Base-by-base conservation (phyloP, 2,113 vertebrate genomes). In the Nothoprocta perdicaria region DNA sequence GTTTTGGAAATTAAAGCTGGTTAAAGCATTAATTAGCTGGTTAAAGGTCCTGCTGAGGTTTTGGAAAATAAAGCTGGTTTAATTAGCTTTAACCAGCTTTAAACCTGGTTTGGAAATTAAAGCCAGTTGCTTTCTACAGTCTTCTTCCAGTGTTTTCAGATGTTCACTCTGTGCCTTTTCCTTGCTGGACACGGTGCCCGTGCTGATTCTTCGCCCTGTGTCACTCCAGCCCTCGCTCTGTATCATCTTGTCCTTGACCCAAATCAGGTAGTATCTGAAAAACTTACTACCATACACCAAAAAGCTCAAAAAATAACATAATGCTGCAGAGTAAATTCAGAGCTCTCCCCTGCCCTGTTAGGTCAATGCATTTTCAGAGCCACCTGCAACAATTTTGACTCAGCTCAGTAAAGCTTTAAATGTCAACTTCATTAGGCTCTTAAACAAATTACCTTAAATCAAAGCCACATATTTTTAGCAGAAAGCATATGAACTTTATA, bases 391-490 rank as follows among this genome's bases (percentile, higher is more conserved):
- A 78, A 90, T 94, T 95, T 90, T 65, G 67, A 94, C 97, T 95
- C 81, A 52, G 82, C 60, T 82, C 81, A 26, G 45, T n/a, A 76
- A 94, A 95, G 77, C 48, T 93, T 84, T 66, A 88, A 94, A 95
- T 95, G 69, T 94, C 93, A 96, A 71, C 84, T 83, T 90, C 96
- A 90, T 93, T 94, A 87, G 48, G 43, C 35, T 95, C 74, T 90
- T 66, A 72, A 93, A 88, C 29, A 93, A 94, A 92, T 89, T 87
- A 85, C 43, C 31, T 96, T 88, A 93, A 92, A 96, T 86, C 72
- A 92, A 84, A 85, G 53, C 88, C 95, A 90, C 15, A 35, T 92
- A 88, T 94, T 96, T 95, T 96, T 94, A 97, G 84, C 62, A 96
- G 93, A 86, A 92, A 89, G 27, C 73, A 72, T 35, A 78, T 43